Evolutionary conservation across 92 coral and sea anemone species (phyloP).

Genomic region (Plumapathes pennacea): DNA sequence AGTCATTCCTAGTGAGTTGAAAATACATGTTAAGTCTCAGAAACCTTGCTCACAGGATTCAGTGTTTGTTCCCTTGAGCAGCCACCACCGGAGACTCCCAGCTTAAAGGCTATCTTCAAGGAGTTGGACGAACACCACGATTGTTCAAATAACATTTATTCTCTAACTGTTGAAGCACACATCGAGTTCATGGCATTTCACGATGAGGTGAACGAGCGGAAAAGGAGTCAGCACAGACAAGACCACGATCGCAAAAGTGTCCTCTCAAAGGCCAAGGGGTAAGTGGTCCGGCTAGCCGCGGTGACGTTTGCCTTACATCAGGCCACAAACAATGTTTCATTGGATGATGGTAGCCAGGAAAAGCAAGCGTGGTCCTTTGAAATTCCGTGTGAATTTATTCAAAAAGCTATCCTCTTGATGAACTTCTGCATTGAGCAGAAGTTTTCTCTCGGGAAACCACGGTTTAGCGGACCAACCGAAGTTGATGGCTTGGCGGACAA

Average conservation of each 20-base stretch:
- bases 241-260: conserved; percentile 55
- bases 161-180: conserved; percentile 36
- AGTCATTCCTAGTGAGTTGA: conserved; percentile 8
- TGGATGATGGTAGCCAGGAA: background rate
- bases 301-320: conserved; percentile 46
- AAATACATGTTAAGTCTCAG: conserved; percentile 13
- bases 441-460: conserved; percentile 37
- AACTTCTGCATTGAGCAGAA: conserved; percentile 60
- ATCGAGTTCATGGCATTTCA: conserved; percentile 44
- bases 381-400: conserved; percentile 43
- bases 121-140: conserved; percentile 21
- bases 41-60: conserved; percentile 33
- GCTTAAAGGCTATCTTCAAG: background rate
- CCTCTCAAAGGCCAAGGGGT: conserved; percentile 59
- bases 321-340: conserved; percentile 16
- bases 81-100: background rate
- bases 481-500: too few species aligned
- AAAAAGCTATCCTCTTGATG: conserved; percentile 31
- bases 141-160: conserved; percentile 5
- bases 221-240: conserved; percentile 42
- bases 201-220: conserved; percentile 42
- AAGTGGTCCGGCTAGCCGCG: conserved; percentile 59
- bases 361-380: conserved; percentile 9
- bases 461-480: background rate
- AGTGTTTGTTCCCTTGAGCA: conserved; percentile 17